Evolutionary conservation across 2,797 vertebrate genomes (phyloP).

Genomic region (Hoplostethus mediterraneus): DNA sequence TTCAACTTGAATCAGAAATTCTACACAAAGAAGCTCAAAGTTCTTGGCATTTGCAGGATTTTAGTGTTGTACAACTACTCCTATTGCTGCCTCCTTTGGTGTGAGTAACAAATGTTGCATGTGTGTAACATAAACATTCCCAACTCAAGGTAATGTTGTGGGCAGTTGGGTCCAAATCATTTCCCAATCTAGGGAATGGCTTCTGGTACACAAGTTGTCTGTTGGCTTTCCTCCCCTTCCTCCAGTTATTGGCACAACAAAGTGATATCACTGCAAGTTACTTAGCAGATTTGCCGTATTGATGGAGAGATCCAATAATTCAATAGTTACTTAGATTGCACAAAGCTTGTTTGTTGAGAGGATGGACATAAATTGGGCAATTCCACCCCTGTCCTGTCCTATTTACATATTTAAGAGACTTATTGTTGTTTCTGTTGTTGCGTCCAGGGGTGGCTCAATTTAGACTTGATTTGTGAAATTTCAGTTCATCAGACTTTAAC

Average conservation of each 20-base stretch:
- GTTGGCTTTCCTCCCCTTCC: not conserved
- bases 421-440: constrained; percentile 7
- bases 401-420: constrained; percentile 34
- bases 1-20: not conserved
- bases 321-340: not conserved
- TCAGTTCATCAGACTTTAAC: constrained; percentile 23
- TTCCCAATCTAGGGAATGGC: not conserved
- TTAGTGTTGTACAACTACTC: too few species aligned
- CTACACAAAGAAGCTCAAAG: not conserved
- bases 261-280: not conserved
- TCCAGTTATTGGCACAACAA: not conserved
- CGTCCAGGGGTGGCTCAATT: constrained; percentile 1
- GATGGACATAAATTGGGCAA: not conserved
- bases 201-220: not conserved
- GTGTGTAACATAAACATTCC: not conserved
- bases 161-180: not conserved
- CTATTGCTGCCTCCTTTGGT: too few species aligned
- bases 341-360: not conserved
- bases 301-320: not conserved
- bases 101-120: too few species aligned
- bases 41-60: too few species aligned
- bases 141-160: too few species aligned
- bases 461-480: constrained; percentile 52
- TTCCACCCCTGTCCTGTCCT: constrained; percentile 11
- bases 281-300: not conserved